These are phyloP conservation scores for Enteromius anoplus DNA, from an alignment of 2,797 vertebrate species.

Conservation along the genomic window DNA sequence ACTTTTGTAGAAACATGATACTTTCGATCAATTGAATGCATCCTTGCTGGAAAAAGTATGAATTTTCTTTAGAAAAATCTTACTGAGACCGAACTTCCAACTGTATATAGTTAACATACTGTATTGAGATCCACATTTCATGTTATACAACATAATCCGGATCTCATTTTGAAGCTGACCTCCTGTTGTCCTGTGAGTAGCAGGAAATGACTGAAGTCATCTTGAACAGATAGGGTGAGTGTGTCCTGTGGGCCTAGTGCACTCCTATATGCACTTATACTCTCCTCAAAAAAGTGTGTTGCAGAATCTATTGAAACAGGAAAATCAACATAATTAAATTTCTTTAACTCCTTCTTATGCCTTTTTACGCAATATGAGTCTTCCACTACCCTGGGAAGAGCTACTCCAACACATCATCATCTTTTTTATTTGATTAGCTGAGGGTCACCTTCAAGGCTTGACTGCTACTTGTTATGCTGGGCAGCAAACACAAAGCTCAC, in stretches of 20 bases:
- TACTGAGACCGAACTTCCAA: not conserved
- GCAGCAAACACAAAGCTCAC: slow-evolving; percentile 9
- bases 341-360: not conserved
- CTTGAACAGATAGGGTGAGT: slow-evolving; percentile 71
- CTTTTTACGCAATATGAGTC: not conserved
- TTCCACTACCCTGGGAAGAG: slow-evolving; percentile 12
- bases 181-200: slow-evolving; percentile 72
- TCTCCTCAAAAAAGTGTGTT: slow-evolving; percentile 75
- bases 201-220: slow-evolving; percentile 78
- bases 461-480: slow-evolving; percentile 18
- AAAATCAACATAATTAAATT: not conserved
- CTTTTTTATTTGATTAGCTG: slow-evolving; percentile 14
- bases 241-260: slow-evolving; percentile 64
- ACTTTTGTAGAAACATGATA: not conserved
- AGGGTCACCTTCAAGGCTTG: slow-evolving; percentile 20
- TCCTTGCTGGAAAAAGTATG: not conserved
- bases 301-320: slow-evolving; percentile 65
- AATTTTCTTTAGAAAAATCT: not conserved
- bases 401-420: not conserved
- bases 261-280: slow-evolving; percentile 69
- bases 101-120: not conserved
- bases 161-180: slow-evolving; percentile 55
- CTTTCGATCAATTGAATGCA: not conserved
- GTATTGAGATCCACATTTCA: not conserved
- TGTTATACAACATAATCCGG: not conserved